Evolutionary conservation across 2,888 invertebrate genomes (phyloP).

Genomic region (Pelosia muscerda): DNA sequence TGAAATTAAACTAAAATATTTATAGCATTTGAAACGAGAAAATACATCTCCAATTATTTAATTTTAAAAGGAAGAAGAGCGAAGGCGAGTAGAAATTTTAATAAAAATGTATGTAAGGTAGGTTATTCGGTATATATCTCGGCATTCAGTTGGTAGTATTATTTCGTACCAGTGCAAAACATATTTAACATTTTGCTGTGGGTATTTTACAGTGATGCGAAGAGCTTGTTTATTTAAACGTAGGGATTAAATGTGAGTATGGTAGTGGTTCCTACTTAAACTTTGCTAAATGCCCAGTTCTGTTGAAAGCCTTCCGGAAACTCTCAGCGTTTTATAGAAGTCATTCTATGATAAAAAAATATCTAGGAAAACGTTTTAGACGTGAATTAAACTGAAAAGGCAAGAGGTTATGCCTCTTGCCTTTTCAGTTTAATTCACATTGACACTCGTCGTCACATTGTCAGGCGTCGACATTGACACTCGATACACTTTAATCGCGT

Average conservation of each 20-base stretch:
- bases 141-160: constrained; percentile 31
- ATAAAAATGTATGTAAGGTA: constrained; percentile 54
- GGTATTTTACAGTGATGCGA: constrained; percentile 73
- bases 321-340: constrained; percentile 18
- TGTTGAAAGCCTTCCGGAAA: constrained; percentile 74
- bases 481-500: too few relatives aligned
- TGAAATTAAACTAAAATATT: constrained; percentile 38
- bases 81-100: constrained; percentile 49
- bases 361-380: too few relatives aligned
- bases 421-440: too few relatives aligned
- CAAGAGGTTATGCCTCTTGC: too few relatives aligned
- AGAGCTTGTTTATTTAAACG: constrained; percentile 77
- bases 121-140: too few relatives aligned
- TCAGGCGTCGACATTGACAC: too few relatives aligned
- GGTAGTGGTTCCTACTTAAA: constrained; percentile 75
- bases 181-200: constrained; percentile 70
- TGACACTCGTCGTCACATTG: too few relatives aligned
- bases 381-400: too few relatives aligned
- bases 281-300: constrained; percentile 77
- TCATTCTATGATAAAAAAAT: neutral
- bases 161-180: constrained; percentile 50
- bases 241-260: constrained; percentile 72
- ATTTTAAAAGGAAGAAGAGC: constrained; percentile 23
- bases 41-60: constrained; percentile 31
- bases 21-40: constrained; percentile 21